Conservation (phyloP, 2,113 vertebrate species). For the Craseonycteris thonglongyai region DNA sequence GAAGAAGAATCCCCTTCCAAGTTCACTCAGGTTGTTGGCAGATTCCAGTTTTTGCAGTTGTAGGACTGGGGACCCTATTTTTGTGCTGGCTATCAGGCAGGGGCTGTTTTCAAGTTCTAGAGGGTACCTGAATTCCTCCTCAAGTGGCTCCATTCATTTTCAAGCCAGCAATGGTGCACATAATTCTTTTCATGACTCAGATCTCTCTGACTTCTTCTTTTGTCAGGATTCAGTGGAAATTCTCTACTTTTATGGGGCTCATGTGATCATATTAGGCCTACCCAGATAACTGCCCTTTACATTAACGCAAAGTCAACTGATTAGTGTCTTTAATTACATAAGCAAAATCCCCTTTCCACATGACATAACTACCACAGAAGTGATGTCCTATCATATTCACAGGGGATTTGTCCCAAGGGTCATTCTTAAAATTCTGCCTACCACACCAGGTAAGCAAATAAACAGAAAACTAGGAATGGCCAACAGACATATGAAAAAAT, state of each 20-base stretch:
- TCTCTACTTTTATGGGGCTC: not conserved
- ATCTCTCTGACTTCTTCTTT: not conserved
- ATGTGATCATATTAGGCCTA: not conserved
- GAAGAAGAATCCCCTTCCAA: not conserved
- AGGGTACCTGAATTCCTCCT: not conserved
- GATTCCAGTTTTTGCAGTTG: not conserved
- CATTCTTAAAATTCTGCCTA: not conserved
- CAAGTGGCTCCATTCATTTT: not conserved
- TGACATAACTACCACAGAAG: not conserved
- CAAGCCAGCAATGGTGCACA: not conserved
- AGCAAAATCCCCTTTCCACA: not conserved
- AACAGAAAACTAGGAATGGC: not conserved
- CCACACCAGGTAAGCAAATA: not conserved
- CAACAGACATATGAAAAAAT: too few species aligned
- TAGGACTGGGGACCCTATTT: not conserved
- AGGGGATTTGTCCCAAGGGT: not conserved
- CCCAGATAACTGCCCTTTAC: not conserved
- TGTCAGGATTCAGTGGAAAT: not conserved
- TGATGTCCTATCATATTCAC: not conserved
- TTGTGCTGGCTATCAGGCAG: not conserved
- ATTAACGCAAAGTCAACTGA: not conserved
- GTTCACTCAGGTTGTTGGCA: not conserved
- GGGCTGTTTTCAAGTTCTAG: not conserved
- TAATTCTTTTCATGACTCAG: not conserved
- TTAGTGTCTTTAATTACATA: not conserved